Conservation (phyloP, 2,113 vertebrate species). For the Heliornis fulica region DNA sequence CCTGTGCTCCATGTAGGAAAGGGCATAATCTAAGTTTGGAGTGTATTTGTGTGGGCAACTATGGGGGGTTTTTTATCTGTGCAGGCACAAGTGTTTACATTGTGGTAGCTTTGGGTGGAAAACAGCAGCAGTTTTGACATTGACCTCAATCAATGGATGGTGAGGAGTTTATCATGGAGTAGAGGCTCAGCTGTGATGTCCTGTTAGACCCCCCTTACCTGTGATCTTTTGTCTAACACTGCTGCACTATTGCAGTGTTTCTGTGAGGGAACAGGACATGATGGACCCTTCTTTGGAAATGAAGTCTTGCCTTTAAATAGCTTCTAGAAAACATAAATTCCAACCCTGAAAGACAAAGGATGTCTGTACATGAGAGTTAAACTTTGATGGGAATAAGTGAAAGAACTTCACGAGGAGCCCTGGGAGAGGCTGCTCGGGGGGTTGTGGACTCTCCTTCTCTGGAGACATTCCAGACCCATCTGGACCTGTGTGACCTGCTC, state of each 20-base stretch:
- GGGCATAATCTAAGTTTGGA: neutral
- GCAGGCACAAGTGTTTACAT: neutral
- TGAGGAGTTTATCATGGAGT: neutral
- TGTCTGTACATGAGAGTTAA: neutral
- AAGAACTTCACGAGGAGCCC: no score
- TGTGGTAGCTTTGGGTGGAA: neutral
- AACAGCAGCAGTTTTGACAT: neutral
- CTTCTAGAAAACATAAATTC: neutral
- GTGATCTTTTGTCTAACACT: neutral
- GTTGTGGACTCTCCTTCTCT: no score
- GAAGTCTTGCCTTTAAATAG: neutral
- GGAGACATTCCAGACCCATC: no score
- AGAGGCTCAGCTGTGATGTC: neutral
- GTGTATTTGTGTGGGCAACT: neutral
- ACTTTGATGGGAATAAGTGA: neutral
- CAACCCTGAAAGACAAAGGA: neutral
- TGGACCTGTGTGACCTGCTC: no score
- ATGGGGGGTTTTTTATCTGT: neutral
- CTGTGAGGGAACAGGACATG: neutral
- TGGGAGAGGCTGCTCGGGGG: no score
- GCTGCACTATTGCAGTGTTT: neutral
- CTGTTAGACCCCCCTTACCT: neutral
- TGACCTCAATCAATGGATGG: accelerated
- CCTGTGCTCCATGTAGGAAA: neutral
- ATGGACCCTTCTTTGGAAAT: neutral